A percentile compares a stretch with the other conserved stretches of the same genome.
phyloP scores from a whole-genome alignment of 2,113 vertebrate genomes.

The Toxotes jaculatrix region DNA sequence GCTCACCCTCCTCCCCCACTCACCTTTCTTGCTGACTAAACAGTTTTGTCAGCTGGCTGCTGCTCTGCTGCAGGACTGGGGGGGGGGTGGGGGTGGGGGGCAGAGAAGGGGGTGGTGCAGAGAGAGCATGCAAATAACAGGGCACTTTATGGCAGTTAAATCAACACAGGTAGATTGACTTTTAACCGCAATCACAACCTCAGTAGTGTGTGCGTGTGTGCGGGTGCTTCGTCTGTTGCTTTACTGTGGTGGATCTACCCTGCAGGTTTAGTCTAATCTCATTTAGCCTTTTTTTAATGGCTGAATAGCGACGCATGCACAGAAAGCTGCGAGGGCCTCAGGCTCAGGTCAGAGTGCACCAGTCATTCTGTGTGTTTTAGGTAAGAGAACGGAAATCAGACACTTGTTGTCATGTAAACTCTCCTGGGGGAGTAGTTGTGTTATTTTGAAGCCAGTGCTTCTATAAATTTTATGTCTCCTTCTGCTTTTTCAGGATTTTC shows the following conservation, averaged over 20 bases:
- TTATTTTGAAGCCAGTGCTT: no score
- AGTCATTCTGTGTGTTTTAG: no score
- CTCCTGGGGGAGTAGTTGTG: no score
- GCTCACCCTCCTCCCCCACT: conserved; percentile 55
- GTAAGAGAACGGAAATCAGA: no score
- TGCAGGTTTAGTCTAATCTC: neutral
- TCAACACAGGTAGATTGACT: conserved; percentile 54
- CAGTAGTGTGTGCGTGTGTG: neutral
- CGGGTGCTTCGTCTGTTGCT: neutral
- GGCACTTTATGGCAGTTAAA: conserved; percentile 29
- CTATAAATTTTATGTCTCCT: no score
- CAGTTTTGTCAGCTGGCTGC: conserved; percentile 89
- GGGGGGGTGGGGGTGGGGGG: neutral
- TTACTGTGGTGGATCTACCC: no score
- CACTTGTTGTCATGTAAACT: no score
- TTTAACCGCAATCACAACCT: conserved; percentile 52
- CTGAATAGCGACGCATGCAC: no score
- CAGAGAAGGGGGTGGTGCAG: neutral
- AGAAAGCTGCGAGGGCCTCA: no score
- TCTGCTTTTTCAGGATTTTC: no score
- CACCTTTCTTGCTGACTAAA: conserved; percentile 87
- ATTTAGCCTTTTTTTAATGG: no score
- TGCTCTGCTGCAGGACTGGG: conserved; percentile 21
- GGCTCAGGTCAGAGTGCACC: no score
- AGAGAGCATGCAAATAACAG: conserved; percentile 55